phyloP scores from a whole-genome alignment of 2,888 invertebrate genomes.

The Drosophila neotestacea region DNA sequence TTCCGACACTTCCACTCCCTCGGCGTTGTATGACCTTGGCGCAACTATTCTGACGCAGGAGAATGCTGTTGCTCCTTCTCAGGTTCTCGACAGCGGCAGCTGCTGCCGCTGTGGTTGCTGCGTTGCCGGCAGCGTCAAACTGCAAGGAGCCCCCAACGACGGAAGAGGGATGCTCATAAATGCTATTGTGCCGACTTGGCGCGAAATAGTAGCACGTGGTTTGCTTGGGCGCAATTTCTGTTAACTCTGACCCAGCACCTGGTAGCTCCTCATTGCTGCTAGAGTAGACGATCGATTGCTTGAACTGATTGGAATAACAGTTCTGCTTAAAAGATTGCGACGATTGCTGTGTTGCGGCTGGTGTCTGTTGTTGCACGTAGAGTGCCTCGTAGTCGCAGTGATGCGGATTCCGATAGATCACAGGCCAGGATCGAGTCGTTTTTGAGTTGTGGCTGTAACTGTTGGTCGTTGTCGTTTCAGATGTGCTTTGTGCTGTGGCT shows the following conservation, averaged over 20 bases:
- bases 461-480: slow-evolving; percentile 39
- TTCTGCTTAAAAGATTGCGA: slow-evolving; percentile 80
- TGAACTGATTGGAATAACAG: slow-evolving; percentile 83
- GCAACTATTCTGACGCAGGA: slow-evolving; percentile 83
- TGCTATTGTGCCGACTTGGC: slow-evolving; percentile 83
- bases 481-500: slow-evolving; percentile 25
- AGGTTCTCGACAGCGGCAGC: slow-evolving; percentile 83
- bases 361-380: slow-evolving; percentile 73
- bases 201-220: slow-evolving; percentile 84
- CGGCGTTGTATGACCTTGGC: slow-evolving; percentile 83
- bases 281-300: slow-evolving; percentile 82
- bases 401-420: slow-evolving; percentile 85
- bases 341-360: slow-evolving; percentile 10
- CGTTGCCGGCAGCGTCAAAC: slow-evolving; percentile 73
- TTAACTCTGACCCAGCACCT: slow-evolving; percentile 48
- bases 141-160: slow-evolving; percentile 82
- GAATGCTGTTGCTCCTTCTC: slow-evolving; percentile 83
- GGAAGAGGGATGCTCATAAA: slow-evolving; percentile 84
- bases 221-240: slow-evolving; percentile 62
- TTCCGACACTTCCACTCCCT: slow-evolving; percentile 68
- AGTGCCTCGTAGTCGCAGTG: slow-evolving; percentile 85
- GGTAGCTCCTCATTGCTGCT: slow-evolving; percentile 83
- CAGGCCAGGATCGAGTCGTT: slow-evolving; percentile 85
- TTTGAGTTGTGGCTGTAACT: slow-evolving; percentile 84
- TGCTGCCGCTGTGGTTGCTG: slow-evolving; percentile 78